Percentiles rank a stretch among this genome's conserved stretches.
phyloP scores from a whole-genome alignment of 2,888 invertebrate genomes.

The Cantharis rufa region DNA sequence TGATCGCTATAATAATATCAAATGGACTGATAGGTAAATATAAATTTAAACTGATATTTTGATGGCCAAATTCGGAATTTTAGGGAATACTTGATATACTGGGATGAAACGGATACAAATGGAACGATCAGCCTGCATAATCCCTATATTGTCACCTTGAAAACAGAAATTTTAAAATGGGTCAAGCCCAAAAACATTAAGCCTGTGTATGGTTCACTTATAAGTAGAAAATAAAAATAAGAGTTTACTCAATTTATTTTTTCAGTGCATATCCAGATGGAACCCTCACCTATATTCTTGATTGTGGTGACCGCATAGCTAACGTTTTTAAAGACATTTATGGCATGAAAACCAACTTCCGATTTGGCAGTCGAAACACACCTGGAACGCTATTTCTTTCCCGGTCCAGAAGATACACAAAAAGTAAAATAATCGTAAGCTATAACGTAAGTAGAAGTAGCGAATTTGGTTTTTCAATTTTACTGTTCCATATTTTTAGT shows the following conservation, averaged over 20 bases:
- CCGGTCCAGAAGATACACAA: neutral
- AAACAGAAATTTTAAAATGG: neutral
- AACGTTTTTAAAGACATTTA: accelerated
- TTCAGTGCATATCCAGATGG: neutral
- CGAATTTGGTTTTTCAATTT: neutral
- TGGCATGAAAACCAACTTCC: neutral
- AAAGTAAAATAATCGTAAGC: neutral
- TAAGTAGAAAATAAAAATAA: neutral
- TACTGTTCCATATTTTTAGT: neutral
- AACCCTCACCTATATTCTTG: neutral
- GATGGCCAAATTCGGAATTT: neutral
- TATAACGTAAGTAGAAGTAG: neutral
- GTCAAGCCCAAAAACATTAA: neutral
- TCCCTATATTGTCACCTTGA: neutral
- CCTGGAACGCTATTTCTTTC: neutral
- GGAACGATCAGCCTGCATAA: neutral
- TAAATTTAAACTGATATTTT: neutral
- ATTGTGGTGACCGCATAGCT: neutral
- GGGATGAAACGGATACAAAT: neutral
- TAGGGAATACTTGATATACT: neutral
- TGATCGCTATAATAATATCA: too few relatives aligned
- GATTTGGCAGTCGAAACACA: neutral
- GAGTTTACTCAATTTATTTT: neutral
- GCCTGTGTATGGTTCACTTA: neutral
- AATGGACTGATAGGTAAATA: neutral